phyloP scores from a whole-genome alignment of 1,140 invertebrate species.

The Globodera rostochiensis region DNA sequence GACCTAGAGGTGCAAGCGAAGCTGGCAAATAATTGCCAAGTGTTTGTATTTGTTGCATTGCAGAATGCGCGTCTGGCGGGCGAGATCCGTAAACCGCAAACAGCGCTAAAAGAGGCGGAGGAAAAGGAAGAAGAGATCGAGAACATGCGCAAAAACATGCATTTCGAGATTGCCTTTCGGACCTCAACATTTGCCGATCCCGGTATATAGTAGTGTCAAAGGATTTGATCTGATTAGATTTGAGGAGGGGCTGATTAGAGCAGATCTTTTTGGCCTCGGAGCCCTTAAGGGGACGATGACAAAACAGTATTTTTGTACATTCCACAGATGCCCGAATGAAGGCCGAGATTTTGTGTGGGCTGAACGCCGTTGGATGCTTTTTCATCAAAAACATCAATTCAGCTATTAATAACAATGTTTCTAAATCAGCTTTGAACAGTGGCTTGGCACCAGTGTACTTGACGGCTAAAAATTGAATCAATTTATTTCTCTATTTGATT shows the following conservation, averaged over 20 bases:
- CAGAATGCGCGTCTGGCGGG: slow-evolving; percentile 91
- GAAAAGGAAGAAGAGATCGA: slow-evolving; percentile 94
- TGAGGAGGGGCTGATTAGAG: too few species aligned
- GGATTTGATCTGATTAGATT: too few species aligned
- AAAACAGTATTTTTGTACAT: too few species aligned
- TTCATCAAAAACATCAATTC: too few species aligned
- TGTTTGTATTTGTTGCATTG: neutral
- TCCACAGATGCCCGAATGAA: too few species aligned
- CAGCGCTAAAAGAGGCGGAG: slow-evolving; percentile 86
- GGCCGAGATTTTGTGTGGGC: slow-evolving; percentile 81
- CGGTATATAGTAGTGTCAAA: too few species aligned
- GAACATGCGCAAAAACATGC: slow-evolving; percentile 90
- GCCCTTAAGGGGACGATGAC: slow-evolving; percentile 67
- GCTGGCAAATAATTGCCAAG: neutral
- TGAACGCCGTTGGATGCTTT: too few species aligned
- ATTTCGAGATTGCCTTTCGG: slow-evolving; percentile 81
- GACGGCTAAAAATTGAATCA: slow-evolving; percentile 69
- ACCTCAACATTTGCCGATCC: slow-evolving; percentile 67
- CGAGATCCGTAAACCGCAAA: slow-evolving; percentile 90
- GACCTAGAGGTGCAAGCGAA: slow-evolving; percentile 78
- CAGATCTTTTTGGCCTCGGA: slow-evolving; percentile 77
- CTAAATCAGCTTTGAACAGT: slow-evolving; percentile 71
- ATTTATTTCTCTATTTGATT: too few species aligned
- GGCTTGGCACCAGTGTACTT: slow-evolving; percentile 84
- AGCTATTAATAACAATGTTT: too few species aligned